Conservation (phyloP, 1,140 invertebrate genomes). For the Globodera rostochiensis region DNA sequence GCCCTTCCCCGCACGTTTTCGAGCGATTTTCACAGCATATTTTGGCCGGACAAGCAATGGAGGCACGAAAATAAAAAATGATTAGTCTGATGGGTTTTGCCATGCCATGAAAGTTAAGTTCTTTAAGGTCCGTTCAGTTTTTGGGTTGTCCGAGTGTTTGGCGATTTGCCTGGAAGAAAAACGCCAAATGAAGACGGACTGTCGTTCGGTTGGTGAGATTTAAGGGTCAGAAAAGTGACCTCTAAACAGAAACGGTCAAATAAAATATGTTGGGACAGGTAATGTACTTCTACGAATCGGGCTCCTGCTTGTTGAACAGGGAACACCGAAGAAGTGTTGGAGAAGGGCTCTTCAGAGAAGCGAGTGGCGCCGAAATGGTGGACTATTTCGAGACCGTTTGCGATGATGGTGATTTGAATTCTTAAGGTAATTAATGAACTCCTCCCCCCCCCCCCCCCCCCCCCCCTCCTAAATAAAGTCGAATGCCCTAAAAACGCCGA, state of each 20-base stretch:
- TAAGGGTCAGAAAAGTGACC: background rate
- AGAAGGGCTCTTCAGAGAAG: conserved; percentile 46
- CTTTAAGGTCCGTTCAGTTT: conserved; percentile 3
- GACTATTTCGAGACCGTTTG: conserved; percentile 65
- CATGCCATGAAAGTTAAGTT: background rate
- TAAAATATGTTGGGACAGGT: background rate
- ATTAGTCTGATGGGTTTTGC: background rate
- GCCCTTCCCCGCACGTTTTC: conserved; percentile 58
- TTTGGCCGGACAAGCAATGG: conserved; percentile 57
- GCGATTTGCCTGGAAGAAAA: conserved; percentile 54
- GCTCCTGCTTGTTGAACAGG: conserved; percentile 61
- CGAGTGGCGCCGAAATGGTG: conserved; percentile 52
- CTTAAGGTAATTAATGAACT: too few species aligned
- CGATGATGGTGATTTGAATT: conserved; percentile 48
- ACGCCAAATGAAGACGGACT: conserved; percentile 48
- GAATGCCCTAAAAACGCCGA: conserved; percentile 38
- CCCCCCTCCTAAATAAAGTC: conserved; percentile 41
- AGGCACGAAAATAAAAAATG: conserved; percentile 36
- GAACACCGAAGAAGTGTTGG: conserved; percentile 39
- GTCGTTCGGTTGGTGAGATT: conserved; percentile 45
- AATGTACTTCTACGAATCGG: conserved; percentile 63
- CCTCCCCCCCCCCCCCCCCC: background rate
- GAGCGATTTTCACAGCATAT: conserved; percentile 59
- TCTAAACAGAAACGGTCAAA: background rate
- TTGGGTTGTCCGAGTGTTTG: conserved; percentile 48